Base-by-base conservation (phyloP, 2,113 vertebrate genomes). In the Coregonus clupeaformis region DNA sequence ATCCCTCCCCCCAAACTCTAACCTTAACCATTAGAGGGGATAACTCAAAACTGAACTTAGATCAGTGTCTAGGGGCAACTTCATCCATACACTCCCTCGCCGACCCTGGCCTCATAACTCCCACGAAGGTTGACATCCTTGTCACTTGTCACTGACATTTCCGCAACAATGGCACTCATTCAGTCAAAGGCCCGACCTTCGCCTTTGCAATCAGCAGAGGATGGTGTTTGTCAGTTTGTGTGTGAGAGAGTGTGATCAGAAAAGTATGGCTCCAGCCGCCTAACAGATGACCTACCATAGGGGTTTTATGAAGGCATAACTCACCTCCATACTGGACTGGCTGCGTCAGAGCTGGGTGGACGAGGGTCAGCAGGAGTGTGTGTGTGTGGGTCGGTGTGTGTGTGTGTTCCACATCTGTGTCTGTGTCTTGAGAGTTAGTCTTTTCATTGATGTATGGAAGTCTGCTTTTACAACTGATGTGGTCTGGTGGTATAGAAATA, bases 161-260 rank as follows among this genome's bases (percentile, higher is more conserved):
- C 12, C 11, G 14, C 11, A 7, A 29, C 25, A 16, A 25, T 14
- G 11, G 25, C 62, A 24, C 57, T 62, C 59, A 11, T 22, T 62
- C n/a, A 22, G n/a, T n/a, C 16, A 55, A 22, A n/a, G 22, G 18
- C 59, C 59, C 3, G 70, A 79, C 77, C 68, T 69, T 27, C 60
- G 55, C 71, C 69, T 79, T 45, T 47, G 27, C 27, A 57, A 71
- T 71, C 49, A 30, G 52, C 70, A 64, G 12, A n/a, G 14, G 25
- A 64, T 12, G 25, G 24, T 27, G 22, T 64, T n/a, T 27, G 62
- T 62, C 18, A 13, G 11, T 64, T 22, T 64, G 62, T 64, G 11
- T 29, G 62, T 64, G 59, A n/a, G 59, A n/a, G 59, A n/a, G 22
- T 62, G 25, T 64, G 62, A 13, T 25, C 25, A 29, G 22, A 25